Evolutionary conservation across 2,797 vertebrate genomes (phyloP).

Genomic region (Lepus oiostolus): DNA sequence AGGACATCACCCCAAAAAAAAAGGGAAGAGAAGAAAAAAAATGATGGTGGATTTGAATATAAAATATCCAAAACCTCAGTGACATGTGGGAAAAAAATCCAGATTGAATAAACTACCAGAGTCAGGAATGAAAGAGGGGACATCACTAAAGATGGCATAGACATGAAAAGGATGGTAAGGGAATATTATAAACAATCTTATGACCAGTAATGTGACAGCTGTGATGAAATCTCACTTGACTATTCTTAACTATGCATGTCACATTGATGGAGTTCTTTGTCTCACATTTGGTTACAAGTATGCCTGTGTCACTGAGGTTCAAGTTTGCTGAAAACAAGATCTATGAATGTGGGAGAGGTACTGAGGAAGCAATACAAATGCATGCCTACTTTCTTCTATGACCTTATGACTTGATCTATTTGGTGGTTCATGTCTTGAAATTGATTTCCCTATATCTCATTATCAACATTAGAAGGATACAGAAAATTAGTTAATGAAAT

Average conservation of each 20-base stretch:
- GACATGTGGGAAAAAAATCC: not conserved
- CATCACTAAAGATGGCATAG: not conserved
- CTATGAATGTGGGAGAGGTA: not conserved
- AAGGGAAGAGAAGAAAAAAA: not conserved
- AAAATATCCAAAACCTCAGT: not conserved
- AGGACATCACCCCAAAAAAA: not conserved
- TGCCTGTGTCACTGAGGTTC: not conserved
- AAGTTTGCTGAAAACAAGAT: not conserved
- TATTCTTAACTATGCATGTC: not conserved
- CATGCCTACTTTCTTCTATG: not conserved
- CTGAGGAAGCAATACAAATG: not conserved
- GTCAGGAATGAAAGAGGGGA: not conserved
- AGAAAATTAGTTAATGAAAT: conserved; percentile 13
- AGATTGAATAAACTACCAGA: not conserved
- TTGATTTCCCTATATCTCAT: not conserved
- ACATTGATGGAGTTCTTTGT: not conserved
- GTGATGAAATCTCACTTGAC: not conserved
- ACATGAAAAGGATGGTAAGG: not conserved
- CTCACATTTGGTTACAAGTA: not conserved
- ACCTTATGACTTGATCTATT: not conserved
- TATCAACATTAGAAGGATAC: not conserved
- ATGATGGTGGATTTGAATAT: not conserved
- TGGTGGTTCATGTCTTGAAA: not conserved
- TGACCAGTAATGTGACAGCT: not conserved
- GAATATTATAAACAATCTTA: not conserved